A percentile compares a stretch with the other conserved stretches of the same genome.
phyloP scores from a whole-genome alignment of 37 sponge, comb jelly and placozoan species.

The Corticium candelabrum region DNA sequence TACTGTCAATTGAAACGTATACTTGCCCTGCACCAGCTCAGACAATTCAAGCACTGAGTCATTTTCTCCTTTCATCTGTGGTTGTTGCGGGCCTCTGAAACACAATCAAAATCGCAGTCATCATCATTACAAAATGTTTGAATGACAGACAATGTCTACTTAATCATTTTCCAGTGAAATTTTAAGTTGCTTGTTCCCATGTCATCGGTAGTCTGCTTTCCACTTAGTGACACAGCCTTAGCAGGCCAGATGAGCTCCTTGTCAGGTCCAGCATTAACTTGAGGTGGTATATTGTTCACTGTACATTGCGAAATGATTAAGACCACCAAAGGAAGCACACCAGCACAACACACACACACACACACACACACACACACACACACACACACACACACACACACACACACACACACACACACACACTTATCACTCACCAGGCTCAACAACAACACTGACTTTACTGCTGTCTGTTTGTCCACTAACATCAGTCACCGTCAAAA shows the following conservation, averaged over 20 bases:
- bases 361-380: background rate
- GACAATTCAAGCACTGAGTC: constrained; percentile 13
- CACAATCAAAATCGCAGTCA: background rate
- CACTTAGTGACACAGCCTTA: constrained; percentile 30
- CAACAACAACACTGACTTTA: constrained; percentile 47
- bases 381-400: background rate
- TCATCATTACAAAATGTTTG: background rate
- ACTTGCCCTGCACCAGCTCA: constrained; percentile 38
- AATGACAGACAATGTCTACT: constrained; percentile 19
- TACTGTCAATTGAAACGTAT: constrained; percentile 43
- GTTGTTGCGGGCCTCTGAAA: constrained; percentile 47
- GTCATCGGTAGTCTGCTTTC: constrained; percentile 40
- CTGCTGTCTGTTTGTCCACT: constrained; percentile 36
- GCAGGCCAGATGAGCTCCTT: constrained; percentile 35
- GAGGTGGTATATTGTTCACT: constrained; percentile 57
- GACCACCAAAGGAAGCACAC: background rate
- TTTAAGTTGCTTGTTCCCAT: constrained; percentile 16
- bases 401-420: background rate
- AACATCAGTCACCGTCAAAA: constrained; percentile 61
- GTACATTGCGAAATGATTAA: background rate
- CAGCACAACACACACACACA: constrained; percentile 1
- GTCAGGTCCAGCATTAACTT: constrained; percentile 38
- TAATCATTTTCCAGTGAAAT: constrained; percentile 36
- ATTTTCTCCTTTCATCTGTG: constrained; percentile 13
- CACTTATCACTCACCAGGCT: constrained; percentile 17